These are phyloP conservation scores for Poecilia velifera DNA, from an alignment of 2,797 vertebrate species.

Conservation along the genomic window DNA sequence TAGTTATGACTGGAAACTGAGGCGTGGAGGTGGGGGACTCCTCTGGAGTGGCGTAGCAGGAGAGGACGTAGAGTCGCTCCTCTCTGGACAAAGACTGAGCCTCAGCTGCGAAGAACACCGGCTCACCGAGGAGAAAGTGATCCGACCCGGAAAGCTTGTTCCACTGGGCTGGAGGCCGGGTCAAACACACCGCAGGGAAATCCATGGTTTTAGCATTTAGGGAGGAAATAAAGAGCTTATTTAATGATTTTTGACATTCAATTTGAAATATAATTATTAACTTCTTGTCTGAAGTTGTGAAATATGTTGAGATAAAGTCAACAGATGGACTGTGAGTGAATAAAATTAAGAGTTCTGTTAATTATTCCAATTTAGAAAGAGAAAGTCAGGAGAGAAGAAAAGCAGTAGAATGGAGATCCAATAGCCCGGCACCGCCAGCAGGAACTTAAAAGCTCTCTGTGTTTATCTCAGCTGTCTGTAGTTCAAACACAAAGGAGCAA, in stretches of 20 bases:
- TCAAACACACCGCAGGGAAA: neutral
- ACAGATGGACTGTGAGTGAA: neutral
- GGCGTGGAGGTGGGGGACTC: slow-evolving; percentile 57
- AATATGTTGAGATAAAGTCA: neutral
- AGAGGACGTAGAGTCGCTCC: slow-evolving; percentile 69
- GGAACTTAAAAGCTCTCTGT: neutral
- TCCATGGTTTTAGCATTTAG: neutral
- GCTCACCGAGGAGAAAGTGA: slow-evolving; percentile 64
- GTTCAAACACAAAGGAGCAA: neutral
- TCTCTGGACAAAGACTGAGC: slow-evolving; percentile 30
- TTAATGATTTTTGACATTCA: neutral
- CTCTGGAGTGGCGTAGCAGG: slow-evolving; percentile 67
- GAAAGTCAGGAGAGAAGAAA: neutral
- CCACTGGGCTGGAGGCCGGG: slow-evolving; percentile 70
- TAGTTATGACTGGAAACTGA: slow-evolving; percentile 66
- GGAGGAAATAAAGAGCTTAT: neutral
- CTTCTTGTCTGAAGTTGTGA: too few species aligned
- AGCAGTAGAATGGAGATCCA: neutral
- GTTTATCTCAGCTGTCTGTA: neutral
- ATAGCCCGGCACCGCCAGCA: neutral
- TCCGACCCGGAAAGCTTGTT: slow-evolving; percentile 53
- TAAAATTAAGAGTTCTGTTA: neutral
- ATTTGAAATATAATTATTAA: too few species aligned
- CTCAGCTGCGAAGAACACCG: slow-evolving; percentile 77
- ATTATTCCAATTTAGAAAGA: neutral